Evolutionary conservation across 2,888 invertebrate species (phyloP).

Genomic region (Crepidodera aurea): DNA sequence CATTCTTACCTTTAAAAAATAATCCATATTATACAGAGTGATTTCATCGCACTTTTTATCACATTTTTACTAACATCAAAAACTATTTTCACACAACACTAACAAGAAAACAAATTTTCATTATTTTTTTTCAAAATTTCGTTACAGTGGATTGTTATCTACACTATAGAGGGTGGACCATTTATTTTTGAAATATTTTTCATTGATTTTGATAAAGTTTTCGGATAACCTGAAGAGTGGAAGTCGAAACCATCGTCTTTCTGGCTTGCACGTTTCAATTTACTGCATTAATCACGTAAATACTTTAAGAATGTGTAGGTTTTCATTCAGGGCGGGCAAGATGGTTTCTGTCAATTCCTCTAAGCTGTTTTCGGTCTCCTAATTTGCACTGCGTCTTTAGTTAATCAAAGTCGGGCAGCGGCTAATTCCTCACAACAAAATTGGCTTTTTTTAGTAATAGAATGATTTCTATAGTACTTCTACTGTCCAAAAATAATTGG

Average conservation of each 20-base stretch:
- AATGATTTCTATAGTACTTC: no score
- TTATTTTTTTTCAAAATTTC: no score
- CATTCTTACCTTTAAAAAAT: constrained; percentile 1
- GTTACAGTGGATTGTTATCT: no score
- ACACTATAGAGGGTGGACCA: no score
- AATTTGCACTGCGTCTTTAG: constrained; percentile 24
- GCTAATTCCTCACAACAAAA: constrained; percentile 2
- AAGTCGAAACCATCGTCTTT: constrained; percentile 54
- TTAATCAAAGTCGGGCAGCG: background rate
- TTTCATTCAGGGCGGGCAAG: constrained; percentile 62
- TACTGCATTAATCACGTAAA: constrained; percentile 63
- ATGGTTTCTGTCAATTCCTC: constrained; percentile 42
- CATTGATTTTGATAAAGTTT: background rate
- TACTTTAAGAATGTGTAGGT: constrained; percentile 62
- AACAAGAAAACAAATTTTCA: no score
- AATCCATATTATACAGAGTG: constrained; percentile 2
- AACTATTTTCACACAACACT: background rate
- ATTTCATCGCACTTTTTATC: background rate
- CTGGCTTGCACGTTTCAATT: constrained; percentile 60
- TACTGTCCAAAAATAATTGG: no score
- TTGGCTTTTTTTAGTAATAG: no score
- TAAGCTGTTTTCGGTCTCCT: constrained; percentile 18
- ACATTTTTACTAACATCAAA: background rate
- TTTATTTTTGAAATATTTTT: background rate
- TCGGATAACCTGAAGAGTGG: constrained; percentile 6